phyloP scores from a whole-genome alignment of 2,888 invertebrate species.

The Ennomos erosarius region DNA sequence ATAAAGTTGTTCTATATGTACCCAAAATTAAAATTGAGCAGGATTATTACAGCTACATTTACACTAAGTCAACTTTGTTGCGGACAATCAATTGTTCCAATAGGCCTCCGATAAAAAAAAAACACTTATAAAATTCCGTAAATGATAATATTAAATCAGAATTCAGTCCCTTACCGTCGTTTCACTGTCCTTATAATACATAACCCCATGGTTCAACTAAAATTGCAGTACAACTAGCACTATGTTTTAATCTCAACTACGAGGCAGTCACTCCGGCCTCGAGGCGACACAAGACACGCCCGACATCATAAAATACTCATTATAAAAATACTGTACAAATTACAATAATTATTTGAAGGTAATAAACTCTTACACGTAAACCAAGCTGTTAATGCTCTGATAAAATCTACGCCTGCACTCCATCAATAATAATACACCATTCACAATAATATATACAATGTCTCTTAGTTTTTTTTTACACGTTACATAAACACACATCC shows the following conservation, averaged over 20 bases:
- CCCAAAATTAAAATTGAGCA: constrained; percentile 82
- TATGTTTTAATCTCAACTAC: constrained; percentile 76
- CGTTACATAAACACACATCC: constrained; percentile 83
- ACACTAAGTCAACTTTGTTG: constrained; percentile 80
- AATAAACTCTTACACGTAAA: constrained; percentile 76
- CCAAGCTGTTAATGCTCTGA: constrained; percentile 72
- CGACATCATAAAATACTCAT: constrained; percentile 76
- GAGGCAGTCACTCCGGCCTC: constrained; percentile 31
- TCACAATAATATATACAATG: constrained; percentile 81
- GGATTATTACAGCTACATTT: constrained; percentile 75
- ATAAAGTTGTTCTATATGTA: constrained; percentile 69
- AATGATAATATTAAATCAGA: constrained; percentile 80
- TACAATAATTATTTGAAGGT: constrained; percentile 79
- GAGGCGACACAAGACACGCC: constrained; percentile 45
- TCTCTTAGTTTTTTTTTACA: constrained; percentile 75
- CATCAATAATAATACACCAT: constrained; percentile 80
- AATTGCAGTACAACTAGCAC: constrained; percentile 75
- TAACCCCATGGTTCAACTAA: constrained; percentile 75
- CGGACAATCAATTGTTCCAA: constrained; percentile 66
- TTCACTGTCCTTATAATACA: constrained; percentile 76
- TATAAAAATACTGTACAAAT: constrained; percentile 85
- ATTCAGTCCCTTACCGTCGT: constrained; percentile 78
- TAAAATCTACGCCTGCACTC: constrained; percentile 63
- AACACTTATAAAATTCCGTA: constrained; percentile 76
- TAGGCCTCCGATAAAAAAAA: constrained; percentile 75